Evolutionary conservation across 2,113 vertebrate genomes (phyloP), one percentile per base, ranked within the genome.

Genomic region (Microtus oregoni): DNA sequence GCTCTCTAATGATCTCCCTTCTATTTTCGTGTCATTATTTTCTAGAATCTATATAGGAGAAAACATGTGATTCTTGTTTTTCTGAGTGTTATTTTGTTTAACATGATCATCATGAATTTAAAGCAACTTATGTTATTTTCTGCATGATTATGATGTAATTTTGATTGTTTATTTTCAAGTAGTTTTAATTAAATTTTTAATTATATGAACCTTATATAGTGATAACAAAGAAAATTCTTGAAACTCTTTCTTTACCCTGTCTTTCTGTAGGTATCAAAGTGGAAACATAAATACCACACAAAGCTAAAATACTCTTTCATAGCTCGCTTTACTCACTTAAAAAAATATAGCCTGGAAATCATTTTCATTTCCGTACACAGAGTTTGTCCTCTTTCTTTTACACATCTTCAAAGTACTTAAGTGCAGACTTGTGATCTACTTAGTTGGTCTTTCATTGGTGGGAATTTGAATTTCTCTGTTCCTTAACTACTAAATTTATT

Each of bases 401-500:
- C 52, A 91, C 10, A 63, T 50, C 10, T 32, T 7, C 3, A 26
- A 52, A 78, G 13, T 89, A 70, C 61, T 76, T 41, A 12, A 72
- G 9, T 20, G 35, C 73, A 19, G 8, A 12, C 1, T 63, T 96
- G 55, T 14, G 41, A 28, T 87, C 79, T 94, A 90, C 81, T 94
- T 47, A 86, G 11, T 35, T 94, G 44, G 32, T 86, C 65, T 88
- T 90, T 41, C 32, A 17, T 68, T 79, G n/a, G 79, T 63, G 26
- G 35, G 30, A 0, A 47, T 86, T 83, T 87, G 19, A 26, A 4
- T 81, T 93, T 96, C 63, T 94, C 58, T 81, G 72, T 4, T 52
- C 4, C 70, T 89, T 81, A 79, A 38, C n/a, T 91, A 85, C 83
- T 79, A 52, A 95, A 94, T 86, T 47, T 73, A 38, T 68, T 24